Conservation (phyloP, 2,888 invertebrate species). For the Aquatica leii region DNA sequence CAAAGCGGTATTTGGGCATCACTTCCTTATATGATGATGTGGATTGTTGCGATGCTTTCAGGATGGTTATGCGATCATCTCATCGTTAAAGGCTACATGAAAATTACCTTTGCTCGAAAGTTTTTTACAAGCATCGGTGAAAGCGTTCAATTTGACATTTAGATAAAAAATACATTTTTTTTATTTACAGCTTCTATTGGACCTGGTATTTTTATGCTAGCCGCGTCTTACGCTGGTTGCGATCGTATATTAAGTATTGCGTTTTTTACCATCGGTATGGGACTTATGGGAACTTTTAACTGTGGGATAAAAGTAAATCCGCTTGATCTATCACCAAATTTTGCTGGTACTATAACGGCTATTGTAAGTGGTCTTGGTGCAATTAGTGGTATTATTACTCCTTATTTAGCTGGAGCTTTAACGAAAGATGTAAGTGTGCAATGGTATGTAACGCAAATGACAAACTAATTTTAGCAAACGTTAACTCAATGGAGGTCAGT, state of each 20-base stretch:
- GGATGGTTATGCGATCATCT: conserved; percentile 76
- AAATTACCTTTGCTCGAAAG: conserved; percentile 67
- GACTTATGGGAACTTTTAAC: conserved; percentile 75
- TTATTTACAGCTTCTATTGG: conserved; percentile 65
- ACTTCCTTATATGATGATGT: conserved; percentile 73
- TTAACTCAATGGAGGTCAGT: conserved; percentile 77
- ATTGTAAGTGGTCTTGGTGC: conserved; percentile 71
- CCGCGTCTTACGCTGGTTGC: conserved; percentile 71
- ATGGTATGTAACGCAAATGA: too few species aligned
- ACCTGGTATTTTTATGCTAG: conserved; percentile 69
- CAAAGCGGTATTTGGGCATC: conserved; percentile 70
- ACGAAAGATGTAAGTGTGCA: conserved; percentile 68
- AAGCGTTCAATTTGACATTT: conserved; percentile 35
- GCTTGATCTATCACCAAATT: conserved; percentile 71
- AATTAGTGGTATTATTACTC: conserved; percentile 68
- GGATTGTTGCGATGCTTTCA: conserved; percentile 69
- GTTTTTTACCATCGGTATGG: conserved; percentile 69
- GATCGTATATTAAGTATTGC: conserved; percentile 61
- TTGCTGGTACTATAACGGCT: conserved; percentile 71
- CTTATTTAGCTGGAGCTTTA: conserved; percentile 67
- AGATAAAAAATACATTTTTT: background rate
- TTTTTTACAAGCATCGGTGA: conserved; percentile 74
- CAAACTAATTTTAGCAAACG: conserved; percentile 68
- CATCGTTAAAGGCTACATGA: conserved; percentile 67
- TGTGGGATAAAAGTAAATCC: conserved; percentile 74